A percentile compares a stretch with the other conserved stretches of the same genome.
These are phyloP conservation scores for Branchipolynoe longqiensis DNA, from an alignment of 2,888 invertebrate species.

Conservation along the genomic window DNA sequence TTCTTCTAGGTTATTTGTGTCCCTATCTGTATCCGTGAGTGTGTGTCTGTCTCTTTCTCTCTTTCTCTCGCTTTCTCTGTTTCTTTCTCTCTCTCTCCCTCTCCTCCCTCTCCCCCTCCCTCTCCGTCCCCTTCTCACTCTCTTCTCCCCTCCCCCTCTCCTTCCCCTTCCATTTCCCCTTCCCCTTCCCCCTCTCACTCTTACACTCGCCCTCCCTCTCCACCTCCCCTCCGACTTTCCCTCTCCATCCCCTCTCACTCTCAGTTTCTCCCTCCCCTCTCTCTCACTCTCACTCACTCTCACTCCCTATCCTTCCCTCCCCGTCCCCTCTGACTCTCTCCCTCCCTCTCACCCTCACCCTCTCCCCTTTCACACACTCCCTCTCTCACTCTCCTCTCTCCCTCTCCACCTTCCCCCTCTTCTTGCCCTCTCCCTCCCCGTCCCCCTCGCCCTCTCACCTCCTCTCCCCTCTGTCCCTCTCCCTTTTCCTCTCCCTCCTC, in stretches of 20 bases:
- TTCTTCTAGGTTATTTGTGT: too few species aligned
- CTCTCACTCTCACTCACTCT: background rate
- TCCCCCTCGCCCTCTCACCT: background rate
- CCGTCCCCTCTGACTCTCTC: constrained; percentile 54
- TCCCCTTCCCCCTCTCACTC: constrained; percentile 71
- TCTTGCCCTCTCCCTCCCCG: background rate
- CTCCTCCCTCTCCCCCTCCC: background rate
- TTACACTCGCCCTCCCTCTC: constrained; percentile 60
- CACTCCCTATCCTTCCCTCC: constrained; percentile 73
- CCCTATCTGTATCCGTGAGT: too few species aligned
- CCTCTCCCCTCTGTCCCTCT: background rate
- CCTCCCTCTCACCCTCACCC: constrained; percentile 61
- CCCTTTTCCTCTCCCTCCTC: background rate
- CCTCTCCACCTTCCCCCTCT: constrained; percentile 28
- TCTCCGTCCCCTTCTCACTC: background rate
- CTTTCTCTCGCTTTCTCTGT: background rate
- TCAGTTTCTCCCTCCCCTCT: constrained; percentile 61
- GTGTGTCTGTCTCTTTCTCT: too few species aligned
- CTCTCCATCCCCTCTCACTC: constrained; percentile 59
- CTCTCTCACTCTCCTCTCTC: constrained; percentile 62
- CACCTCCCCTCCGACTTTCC: constrained; percentile 52
- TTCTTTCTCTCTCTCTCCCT: background rate
- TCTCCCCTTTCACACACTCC: constrained; percentile 56
- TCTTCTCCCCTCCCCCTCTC: background rate
- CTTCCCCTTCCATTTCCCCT: constrained; percentile 24